Percentiles rank a stretch among this genome's conserved stretches.
These are phyloP conservation scores for Pachyramphus minor DNA, from an alignment of 2,113 vertebrate species.

Conservation along the genomic window DNA sequence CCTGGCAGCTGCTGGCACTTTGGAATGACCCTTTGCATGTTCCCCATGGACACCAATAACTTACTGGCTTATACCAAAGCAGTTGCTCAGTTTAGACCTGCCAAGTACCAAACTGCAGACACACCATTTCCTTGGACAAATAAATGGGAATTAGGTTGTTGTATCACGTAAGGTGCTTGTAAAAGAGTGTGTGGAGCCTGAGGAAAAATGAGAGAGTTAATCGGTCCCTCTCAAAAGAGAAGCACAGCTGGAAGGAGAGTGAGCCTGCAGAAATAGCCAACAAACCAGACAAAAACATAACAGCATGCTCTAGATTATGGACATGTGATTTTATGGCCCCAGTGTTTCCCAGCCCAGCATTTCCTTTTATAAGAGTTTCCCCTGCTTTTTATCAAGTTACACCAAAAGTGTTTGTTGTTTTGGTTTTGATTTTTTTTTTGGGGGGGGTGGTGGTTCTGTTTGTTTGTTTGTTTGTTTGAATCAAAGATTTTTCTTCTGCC, in stretches of 20 bases:
- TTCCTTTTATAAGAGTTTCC: neutral
- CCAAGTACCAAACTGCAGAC: neutral
- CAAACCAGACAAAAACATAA: neutral
- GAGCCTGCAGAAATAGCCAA: neutral
- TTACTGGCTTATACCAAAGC: neutral
- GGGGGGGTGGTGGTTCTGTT: neutral
- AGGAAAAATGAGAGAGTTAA: neutral
- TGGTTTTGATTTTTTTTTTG: too few species aligned
- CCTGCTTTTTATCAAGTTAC: neutral
- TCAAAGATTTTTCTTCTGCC: neutral
- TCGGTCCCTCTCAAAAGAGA: neutral
- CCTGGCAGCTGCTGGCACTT: neutral
- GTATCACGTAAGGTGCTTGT: neutral
- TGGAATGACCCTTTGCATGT: neutral
- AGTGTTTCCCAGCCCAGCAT: neutral
- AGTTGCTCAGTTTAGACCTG: neutral
- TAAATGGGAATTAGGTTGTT: neutral
- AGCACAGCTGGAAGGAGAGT: neutral
- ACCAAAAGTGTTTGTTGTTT: neutral
- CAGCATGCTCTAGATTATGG: neutral
- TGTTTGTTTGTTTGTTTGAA: neutral
- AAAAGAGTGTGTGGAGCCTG: neutral
- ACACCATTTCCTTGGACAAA: neutral
- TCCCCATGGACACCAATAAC: neutral
- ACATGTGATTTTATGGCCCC: neutral